Evolutionary conservation across 2,888 invertebrate genomes (phyloP).

Genomic region (Alloplasta piceator): DNA sequence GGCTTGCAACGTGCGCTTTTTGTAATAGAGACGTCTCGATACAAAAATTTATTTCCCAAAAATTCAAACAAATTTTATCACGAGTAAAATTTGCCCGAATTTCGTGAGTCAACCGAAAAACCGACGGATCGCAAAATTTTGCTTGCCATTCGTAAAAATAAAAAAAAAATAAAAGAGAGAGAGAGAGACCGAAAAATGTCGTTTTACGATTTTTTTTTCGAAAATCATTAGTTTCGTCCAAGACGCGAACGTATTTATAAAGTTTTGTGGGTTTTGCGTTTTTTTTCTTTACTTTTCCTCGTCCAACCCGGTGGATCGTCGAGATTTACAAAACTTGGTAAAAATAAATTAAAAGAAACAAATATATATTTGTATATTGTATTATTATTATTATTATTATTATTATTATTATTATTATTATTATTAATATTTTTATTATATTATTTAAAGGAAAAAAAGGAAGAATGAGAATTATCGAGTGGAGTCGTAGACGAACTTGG

Average conservation of each 20-base stretch:
- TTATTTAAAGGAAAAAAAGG: conserved; percentile 18
- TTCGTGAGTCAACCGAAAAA: conserved; percentile 13
- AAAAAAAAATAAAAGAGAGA: conserved; percentile 9
- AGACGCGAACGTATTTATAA: conserved; percentile 56
- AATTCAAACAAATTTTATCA: too few relatives aligned
- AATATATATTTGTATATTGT: conserved; percentile 17
- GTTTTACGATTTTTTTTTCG: conserved; percentile 12
- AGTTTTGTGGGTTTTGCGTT: conserved; percentile 12
- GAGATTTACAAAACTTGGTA: conserved; percentile 29
- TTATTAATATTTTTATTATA: too few relatives aligned
- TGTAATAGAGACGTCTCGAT: conserved; percentile 14
- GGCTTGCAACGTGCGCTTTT: conserved; percentile 34
- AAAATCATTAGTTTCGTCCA: conserved; percentile 44
- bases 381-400: too few relatives aligned
- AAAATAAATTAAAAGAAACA: conserved; percentile 19
- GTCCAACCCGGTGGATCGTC: conserved; percentile 39
- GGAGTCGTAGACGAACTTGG: conserved; percentile 57
- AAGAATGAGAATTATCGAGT: conserved; percentile 32
- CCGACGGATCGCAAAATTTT: conserved; percentile 12
- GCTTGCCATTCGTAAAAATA: neutral
- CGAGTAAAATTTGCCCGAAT: conserved; percentile 16
- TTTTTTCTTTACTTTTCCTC: conserved; percentile 1
- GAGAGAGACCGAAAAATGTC: neutral
- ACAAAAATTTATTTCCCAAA: neutral
- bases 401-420: too few relatives aligned